Evolutionary conservation across 2,113 vertebrate species (phyloP).

Genomic region (Gambusia holbrooki): DNA sequence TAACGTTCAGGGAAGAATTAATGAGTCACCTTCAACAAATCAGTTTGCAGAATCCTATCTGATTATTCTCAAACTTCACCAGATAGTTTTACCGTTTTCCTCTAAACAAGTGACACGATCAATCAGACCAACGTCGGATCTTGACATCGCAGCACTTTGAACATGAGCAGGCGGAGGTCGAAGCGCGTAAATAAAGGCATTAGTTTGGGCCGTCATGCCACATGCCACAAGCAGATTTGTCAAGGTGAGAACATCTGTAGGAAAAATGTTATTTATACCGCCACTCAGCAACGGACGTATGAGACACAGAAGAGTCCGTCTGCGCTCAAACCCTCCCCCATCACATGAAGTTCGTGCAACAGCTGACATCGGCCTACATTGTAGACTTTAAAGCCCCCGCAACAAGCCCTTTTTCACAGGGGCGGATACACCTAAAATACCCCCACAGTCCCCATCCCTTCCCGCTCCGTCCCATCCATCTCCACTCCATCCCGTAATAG

Average conservation of each 20-base stretch:
- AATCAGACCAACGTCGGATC: neutral
- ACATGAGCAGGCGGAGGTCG: conserved; percentile 11
- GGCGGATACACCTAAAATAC: conserved; percentile 76
- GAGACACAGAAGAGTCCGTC: conserved; percentile 51
- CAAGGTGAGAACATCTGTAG: conserved; percentile 78
- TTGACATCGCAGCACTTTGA: conserved; percentile 16
- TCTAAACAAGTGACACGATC: neutral
- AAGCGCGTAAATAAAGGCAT: conserved; percentile 51
- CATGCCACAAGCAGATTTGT: conserved; percentile 67
- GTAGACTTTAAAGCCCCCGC: conserved; percentile 75
- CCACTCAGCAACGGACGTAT: conserved; percentile 54
- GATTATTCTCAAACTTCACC: neutral
- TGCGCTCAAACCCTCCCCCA: conserved; percentile 52
- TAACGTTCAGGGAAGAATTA: too few species aligned
- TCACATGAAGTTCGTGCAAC: conserved; percentile 69
- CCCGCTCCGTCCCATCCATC: conserved; percentile 73
- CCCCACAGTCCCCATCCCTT: conserved; percentile 66
- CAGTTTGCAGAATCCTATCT: neutral
- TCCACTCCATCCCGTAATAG: conserved; percentile 79
- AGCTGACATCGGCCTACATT: conserved; percentile 73
- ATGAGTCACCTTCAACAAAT: neutral
- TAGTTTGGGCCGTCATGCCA: conserved; percentile 38
- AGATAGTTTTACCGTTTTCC: neutral
- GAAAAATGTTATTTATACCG: conserved; percentile 77
- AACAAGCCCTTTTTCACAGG: conserved; percentile 74